A percentile compares a stretch with the other conserved stretches of the same genome.
Conservation (phyloP, 2,797 vertebrate species). For the Etheostoma nigrum region DNA sequence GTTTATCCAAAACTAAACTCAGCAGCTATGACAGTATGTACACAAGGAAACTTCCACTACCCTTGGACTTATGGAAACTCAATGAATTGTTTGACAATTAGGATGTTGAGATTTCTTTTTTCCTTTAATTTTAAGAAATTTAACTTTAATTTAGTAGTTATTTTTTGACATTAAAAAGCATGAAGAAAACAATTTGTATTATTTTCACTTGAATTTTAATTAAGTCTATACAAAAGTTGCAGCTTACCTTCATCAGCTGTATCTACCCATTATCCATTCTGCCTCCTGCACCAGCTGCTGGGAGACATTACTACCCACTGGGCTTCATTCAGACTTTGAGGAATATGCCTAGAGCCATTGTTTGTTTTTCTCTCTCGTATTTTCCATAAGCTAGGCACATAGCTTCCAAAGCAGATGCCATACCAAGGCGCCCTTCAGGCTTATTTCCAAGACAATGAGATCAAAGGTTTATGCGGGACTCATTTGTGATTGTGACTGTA, state of each 20-base stretch:
- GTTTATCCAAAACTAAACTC: no score
- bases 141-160: no score
- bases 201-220: slow-evolving; percentile 53
- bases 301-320: slow-evolving; percentile 32
- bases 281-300: slow-evolving; percentile 25
- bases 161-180: slow-evolving; percentile 6
- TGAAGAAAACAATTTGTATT: not conserved
- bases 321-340: slow-evolving; percentile 62
- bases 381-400: slow-evolving; percentile 41
- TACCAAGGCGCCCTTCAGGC: slow-evolving; percentile 62
- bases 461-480: slow-evolving; percentile 57
- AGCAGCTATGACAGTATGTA: no score
- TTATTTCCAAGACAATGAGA: slow-evolving; percentile 63
- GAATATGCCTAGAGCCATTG: slow-evolving; percentile 60
- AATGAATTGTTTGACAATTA: no score
- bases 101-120: no score
- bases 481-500: slow-evolving; percentile 48
- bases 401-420: slow-evolving; percentile 66
- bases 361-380: slow-evolving; percentile 59
- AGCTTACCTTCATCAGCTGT: slow-evolving; percentile 44
- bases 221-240: slow-evolving; percentile 53
- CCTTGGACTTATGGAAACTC: no score
- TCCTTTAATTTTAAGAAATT: no score
- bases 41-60: no score
- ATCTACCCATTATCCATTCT: slow-evolving; percentile 46